Evolutionary conservation across 2,113 vertebrate genomes (phyloP), one percentile per base, ranked within the genome.

Genomic region (Equus quagga): DNA sequence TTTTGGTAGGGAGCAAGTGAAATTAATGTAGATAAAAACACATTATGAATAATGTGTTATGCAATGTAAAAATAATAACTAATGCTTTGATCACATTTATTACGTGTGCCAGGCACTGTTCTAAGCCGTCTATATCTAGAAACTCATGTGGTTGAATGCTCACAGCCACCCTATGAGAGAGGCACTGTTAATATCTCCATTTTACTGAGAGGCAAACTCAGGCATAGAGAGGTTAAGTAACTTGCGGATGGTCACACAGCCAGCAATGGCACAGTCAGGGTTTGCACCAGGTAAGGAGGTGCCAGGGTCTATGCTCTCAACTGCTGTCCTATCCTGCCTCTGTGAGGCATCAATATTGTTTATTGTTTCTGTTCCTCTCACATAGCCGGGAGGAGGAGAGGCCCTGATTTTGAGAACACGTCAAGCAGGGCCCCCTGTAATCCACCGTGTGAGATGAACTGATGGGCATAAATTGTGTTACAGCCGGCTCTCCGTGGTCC

Each of bases 381-480:
- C 28, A 13, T 1, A n/a, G 19, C 70, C 8, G 13, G 67, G 64
- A 8, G 19, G 33, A 62, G 11, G 31, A 28, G 14, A 72, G 60
- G 1, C 3, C 17, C 41, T 60, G 17, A 6, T 26, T 58, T 36
- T 33, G 75, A 64, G 56, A 67, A 28, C 26, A 19, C 21, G 4
- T 11, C 19, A 51, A 0, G 18, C 13, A 12, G 64, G 21, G 28
- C 2, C 70, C 23, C 41, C 58, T 19, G 0, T 49, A 8, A 17
- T 56, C 31, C 6, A 1, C 11, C 3, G 44, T 28, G 12, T 54
- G 92, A 83, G 64, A 19, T 17, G 89, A 79, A n/a, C 0, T 2
- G 19, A 36, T 36, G 62, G 31, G 4, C 3, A 0, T 28, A 26
- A 75, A 2, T 1, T 8, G 11, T 3, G 14, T 12, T 58, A 14